Evolutionary conservation across 2,888 invertebrate genomes (phyloP), one percentile per base, ranked within the genome.

Genomic region (Catocala sponsa): DNA sequence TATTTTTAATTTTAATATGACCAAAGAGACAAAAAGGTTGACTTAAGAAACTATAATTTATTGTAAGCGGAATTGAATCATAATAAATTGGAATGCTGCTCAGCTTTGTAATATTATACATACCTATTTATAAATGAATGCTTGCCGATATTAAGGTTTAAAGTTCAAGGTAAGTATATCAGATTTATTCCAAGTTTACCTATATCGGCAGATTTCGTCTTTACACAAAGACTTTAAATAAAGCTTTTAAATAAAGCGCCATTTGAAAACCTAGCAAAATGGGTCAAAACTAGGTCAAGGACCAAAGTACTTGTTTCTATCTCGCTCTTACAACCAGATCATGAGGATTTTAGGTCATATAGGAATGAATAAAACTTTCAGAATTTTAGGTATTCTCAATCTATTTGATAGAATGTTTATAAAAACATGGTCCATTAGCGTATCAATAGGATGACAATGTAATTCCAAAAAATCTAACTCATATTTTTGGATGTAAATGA

Each of bases 221-320:
- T 25, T 13, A 7, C 42, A 53, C n/a, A 46, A 9, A 54, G 57
- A 53, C 67, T 79, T 82, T 62, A 74, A 81, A 83, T 71, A 73
- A 77, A 78, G 81, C 85, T 55, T 32, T 55, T 50, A 44, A 41
- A 59, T 15, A 15, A 15, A 78, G 80, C 85, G 84, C 82, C 65
- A 61, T 55, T 32, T 55, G 52, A 44, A 41, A 59, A 48, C 55
- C 55, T 64, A 74, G 68, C 57, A 63, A 61, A 66, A 72, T 71
- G 61, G 66, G 68, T 79, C 61, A 69, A 76, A 87, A 76, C 76
- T 83, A 81, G 89, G 89, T 89, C 88, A 88, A 86, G 86, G 84
- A 79, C 73, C 70, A 73, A 75, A 67, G 68, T 78, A 70, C 71
- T 61, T 70, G 66, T 76, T 75, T 78, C 79, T 70, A 53, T 86